These are phyloP conservation scores for Babylonia areolata DNA, from an alignment of 1,140 invertebrate species.

Conservation along the genomic window DNA sequence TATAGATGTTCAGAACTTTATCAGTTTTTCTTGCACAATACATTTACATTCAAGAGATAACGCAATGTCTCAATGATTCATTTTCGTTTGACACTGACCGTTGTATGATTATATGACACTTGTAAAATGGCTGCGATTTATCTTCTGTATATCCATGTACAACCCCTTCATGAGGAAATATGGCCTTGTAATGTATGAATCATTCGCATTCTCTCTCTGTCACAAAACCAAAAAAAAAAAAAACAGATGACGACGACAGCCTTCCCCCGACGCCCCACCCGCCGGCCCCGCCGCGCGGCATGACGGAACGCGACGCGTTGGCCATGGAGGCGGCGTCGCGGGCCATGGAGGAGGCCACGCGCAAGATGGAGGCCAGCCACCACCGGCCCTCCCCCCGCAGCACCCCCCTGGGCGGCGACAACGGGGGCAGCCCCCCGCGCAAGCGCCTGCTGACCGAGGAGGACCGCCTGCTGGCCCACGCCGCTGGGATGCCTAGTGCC, in stretches of 20 bases:
- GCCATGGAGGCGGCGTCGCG: conserved; percentile 75
- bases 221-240: too few species aligned
- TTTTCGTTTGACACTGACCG: too few species aligned
- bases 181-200: too few species aligned
- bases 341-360: conserved; percentile 74
- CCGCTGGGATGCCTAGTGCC: conserved; percentile 80
- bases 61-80: too few species aligned
- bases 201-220: too few species aligned
- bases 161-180: too few species aligned
- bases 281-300: conserved; percentile 65
- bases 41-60: too few species aligned
- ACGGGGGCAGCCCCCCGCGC: conserved; percentile 63
- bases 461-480: conserved; percentile 74
- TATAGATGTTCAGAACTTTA: too few species aligned
- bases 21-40: too few species aligned
- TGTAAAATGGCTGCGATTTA: too few species aligned
- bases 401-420: conserved; percentile 60
- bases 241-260: conserved; percentile 69
- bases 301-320: conserved; percentile 73
- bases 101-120: too few species aligned
- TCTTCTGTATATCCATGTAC: too few species aligned
- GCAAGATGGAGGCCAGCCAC: conserved; percentile 71
- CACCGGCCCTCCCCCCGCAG: conserved; percentile 36
- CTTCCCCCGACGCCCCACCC: conserved; percentile 64
- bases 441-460: conserved; percentile 76